Conservation (phyloP, 2,888 invertebrate species). For the Lepidochrysops patricia region DNA sequence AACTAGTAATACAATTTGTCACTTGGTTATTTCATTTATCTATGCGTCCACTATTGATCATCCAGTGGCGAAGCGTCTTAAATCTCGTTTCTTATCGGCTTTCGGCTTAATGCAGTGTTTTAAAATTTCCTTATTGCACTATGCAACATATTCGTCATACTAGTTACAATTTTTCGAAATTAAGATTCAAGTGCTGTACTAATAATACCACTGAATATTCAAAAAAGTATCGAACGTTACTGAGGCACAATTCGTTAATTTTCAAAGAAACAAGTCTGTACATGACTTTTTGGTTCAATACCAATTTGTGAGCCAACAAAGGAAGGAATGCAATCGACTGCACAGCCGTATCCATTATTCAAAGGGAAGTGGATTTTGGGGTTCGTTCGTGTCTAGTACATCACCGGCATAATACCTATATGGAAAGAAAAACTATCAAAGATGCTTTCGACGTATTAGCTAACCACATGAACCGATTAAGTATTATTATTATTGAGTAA, state of each 20-base stretch:
- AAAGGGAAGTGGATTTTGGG: not conserved
- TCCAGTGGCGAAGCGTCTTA: too few species aligned
- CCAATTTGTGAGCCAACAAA: not conserved
- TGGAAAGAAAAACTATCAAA: too few species aligned
- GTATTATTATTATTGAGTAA: too few species aligned
- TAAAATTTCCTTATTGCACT: too few species aligned
- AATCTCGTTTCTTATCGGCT: too few species aligned
- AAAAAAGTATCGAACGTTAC: not conserved
- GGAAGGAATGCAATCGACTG: not conserved
- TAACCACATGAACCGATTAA: too few species aligned
- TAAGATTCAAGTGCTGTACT: too few species aligned
- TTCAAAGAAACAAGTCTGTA: not conserved
- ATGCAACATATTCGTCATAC: too few species aligned
- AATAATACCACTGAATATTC: too few species aligned
- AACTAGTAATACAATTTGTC: not conserved
- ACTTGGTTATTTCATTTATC: not conserved
- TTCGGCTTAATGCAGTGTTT: too few species aligned
- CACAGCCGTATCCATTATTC: slow-evolving; percentile 1
- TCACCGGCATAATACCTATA: not conserved
- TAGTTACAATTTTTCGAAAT: too few species aligned
- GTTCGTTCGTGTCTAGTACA: not conserved
- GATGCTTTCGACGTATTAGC: too few species aligned
- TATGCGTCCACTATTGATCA: not conserved
- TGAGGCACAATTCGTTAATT: not conserved
- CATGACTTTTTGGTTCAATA: not conserved